phyloP scores from a whole-genome alignment of 2,888 invertebrate genomes.

The Torymus texanus region DNA sequence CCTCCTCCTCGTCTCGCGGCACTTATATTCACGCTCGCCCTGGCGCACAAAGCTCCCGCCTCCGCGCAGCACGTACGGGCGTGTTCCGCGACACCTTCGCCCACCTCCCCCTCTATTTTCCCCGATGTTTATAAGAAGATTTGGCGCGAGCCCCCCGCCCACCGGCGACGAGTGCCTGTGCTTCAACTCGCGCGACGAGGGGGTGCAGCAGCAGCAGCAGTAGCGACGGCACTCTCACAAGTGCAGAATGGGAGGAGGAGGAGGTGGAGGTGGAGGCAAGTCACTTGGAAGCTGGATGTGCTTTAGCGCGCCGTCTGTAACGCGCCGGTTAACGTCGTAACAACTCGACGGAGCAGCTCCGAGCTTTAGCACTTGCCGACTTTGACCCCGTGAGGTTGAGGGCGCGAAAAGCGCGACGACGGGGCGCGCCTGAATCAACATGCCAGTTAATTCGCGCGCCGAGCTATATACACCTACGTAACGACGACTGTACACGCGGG shows the following conservation, averaged over 20 bases:
- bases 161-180: conserved; percentile 28
- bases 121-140: conserved; percentile 50
- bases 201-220: no score
- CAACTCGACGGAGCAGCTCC: conserved; percentile 26
- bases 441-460: conserved; percentile 54
- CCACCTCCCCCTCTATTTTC: conserved; percentile 10
- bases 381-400: conserved; percentile 55
- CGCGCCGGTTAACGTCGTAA: conserved; percentile 32
- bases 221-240: neutral
- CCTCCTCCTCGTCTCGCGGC: conserved; percentile 16
- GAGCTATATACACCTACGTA: neutral
- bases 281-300: conserved; percentile 17
- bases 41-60: neutral
- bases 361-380: conserved; percentile 62
- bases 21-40: conserved; percentile 30
- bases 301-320: conserved; percentile 27
- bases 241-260: neutral
- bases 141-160: conserved; percentile 37
- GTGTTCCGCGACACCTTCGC: neutral
- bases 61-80: neutral
- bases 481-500: conserved; percentile 2
- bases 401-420: neutral
- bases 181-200: conserved; percentile 29
- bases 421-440: conserved; percentile 57
- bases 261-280: conserved; percentile 5